Conservation (phyloP, 2,888 invertebrate species). For the Limnephilus rhombicus region DNA sequence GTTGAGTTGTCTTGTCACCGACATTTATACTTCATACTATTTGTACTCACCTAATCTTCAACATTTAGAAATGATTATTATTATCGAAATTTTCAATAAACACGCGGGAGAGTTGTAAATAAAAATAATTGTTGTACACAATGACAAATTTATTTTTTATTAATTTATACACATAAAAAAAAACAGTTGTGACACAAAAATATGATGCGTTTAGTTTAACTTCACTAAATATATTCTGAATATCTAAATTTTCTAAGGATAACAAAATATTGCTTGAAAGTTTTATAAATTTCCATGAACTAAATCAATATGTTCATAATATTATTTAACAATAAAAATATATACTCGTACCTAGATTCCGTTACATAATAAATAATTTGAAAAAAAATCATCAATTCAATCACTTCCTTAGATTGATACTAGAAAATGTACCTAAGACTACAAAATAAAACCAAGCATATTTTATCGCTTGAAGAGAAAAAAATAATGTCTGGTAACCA, state of each 20-base stretch:
- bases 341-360: background rate
- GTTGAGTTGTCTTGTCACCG: no score
- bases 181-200: background rate
- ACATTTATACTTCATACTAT: no score
- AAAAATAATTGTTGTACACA: background rate
- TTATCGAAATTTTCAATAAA: background rate
- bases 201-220: background rate
- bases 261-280: constrained; percentile 8
- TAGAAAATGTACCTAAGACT: background rate
- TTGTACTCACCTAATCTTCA: no score
- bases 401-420: background rate
- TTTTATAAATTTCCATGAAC: background rate
- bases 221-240: background rate
- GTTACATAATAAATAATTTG: background rate
- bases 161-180: background rate
- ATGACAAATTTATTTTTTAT: background rate
- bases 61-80: no score
- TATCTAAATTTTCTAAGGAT: background rate
- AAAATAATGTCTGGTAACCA: background rate
- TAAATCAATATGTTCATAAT: background rate
- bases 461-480: background rate
- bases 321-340: background rate
- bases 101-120: background rate
- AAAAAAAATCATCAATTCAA: background rate
- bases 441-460: background rate